Conservation (phyloP, 2,797 vertebrate genomes). For the Helarctos malayanus region DNA sequence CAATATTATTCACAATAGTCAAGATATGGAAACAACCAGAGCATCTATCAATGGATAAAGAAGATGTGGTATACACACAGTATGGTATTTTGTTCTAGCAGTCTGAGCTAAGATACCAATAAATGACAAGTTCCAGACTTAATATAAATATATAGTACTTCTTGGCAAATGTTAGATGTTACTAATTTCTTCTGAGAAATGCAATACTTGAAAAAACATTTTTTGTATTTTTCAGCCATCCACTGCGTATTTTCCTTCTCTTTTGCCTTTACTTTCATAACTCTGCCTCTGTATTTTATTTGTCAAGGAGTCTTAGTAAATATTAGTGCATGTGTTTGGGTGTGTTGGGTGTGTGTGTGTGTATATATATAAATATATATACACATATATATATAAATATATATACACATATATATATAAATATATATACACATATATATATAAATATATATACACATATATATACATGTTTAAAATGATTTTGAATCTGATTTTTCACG, state of each 20-base stretch:
- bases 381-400: background rate
- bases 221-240: background rate
- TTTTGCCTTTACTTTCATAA: conserved; percentile 25
- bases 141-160: background rate
- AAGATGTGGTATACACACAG: background rate
- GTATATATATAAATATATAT: no score
- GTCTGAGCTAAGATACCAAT: background rate
- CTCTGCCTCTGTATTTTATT: background rate
- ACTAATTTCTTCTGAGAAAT: conserved; percentile 22
- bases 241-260: background rate
- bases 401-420: no score
- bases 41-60: background rate
- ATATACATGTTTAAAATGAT: conserved; percentile 7
- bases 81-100: background rate
- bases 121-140: background rate
- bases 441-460: background rate
- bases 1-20: background rate
- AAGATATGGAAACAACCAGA: background rate
- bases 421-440: no score
- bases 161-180: conserved; percentile 7
- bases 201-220: background rate
- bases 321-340: background rate
- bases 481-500: conserved; percentile 11
- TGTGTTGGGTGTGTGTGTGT: background rate
- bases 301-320: background rate